Percentiles rank a stretch among this genome's conserved stretches.
These are phyloP conservation scores for Herpetotheres cachinnans DNA, from an alignment of 2,113 vertebrate species.

Conservation along the genomic window DNA sequence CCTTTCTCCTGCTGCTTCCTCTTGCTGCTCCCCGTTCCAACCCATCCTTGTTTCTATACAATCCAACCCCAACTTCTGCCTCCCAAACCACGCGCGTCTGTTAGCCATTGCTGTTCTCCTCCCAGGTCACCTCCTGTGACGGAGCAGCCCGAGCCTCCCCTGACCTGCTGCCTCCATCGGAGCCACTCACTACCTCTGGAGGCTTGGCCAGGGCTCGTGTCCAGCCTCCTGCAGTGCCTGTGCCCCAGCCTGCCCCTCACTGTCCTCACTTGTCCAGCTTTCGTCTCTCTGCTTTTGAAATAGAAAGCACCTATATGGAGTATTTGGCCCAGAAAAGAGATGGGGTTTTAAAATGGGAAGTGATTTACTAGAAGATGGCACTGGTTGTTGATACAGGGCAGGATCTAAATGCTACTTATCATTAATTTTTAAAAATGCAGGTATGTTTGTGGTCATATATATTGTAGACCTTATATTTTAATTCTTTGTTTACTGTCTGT, in stretches of 20 bases:
- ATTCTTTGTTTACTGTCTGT: background rate
- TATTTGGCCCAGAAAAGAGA: background rate
- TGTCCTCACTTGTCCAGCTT: background rate
- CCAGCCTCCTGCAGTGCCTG: background rate
- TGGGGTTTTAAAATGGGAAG: background rate
- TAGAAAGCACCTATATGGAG: background rate
- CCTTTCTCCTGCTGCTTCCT: background rate
- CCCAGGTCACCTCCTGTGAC: background rate
- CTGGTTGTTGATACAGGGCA: background rate
- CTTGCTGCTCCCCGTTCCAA: background rate
- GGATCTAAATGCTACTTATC: background rate
- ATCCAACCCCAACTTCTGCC: background rate
- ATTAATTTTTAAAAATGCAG: background rate
- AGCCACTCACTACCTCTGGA: accelerated
- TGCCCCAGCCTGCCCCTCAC: background rate
- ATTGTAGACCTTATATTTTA: background rate
- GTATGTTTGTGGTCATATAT: background rate
- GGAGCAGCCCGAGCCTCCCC: background rate
- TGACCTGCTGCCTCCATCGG: background rate
- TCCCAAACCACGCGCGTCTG: background rate
- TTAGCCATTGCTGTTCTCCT: background rate
- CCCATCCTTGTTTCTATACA: background rate
- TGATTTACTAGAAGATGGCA: background rate
- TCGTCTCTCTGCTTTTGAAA: background rate
- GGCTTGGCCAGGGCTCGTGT: background rate